phyloP scores from a whole-genome alignment of 2,797 vertebrate species.

The Acipenser transmontanus region DNA sequence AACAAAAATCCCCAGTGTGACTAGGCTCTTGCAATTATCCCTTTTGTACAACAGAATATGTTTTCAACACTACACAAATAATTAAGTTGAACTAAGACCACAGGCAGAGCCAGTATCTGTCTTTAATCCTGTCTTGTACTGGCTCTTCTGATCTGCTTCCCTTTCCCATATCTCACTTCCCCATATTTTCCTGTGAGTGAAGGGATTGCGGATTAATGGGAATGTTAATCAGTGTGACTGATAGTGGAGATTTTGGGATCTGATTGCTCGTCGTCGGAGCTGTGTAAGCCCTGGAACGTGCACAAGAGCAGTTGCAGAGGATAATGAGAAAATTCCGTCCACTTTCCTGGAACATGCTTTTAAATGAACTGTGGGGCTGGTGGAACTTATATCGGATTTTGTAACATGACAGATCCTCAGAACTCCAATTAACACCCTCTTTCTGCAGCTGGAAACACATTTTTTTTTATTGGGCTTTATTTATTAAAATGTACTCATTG shows the following conservation, averaged over 20 bases:
- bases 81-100: constrained; percentile 42
- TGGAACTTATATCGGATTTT: neutral
- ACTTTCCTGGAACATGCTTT: constrained; percentile 1
- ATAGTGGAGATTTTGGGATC: constrained; percentile 38
- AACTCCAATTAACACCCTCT: constrained; percentile 7
- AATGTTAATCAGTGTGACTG: constrained; percentile 50
- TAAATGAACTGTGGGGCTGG: constrained; percentile 1
- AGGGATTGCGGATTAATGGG: constrained; percentile 42
- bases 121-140: constrained; percentile 50
- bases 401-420: constrained; percentile 11
- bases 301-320: constrained; percentile 4
- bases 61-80: constrained; percentile 47
- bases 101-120: constrained; percentile 44
- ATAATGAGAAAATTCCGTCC: neutral
- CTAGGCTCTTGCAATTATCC: constrained; percentile 34
- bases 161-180: constrained; percentile 46
- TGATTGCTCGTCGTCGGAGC: constrained; percentile 32
- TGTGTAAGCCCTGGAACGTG: constrained; percentile 9
- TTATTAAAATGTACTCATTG: too few relatives aligned
- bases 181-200: constrained; percentile 43
- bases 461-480: too few relatives aligned
- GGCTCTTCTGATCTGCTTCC: constrained; percentile 41
- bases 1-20: constrained; percentile 29
- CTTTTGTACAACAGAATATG: constrained; percentile 42
- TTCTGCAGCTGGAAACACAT: too few relatives aligned